Evolutionary conservation across 2,797 vertebrate genomes (phyloP), one percentile per base, ranked within the genome.

Genomic region (Myiothlypis coronata): DNA sequence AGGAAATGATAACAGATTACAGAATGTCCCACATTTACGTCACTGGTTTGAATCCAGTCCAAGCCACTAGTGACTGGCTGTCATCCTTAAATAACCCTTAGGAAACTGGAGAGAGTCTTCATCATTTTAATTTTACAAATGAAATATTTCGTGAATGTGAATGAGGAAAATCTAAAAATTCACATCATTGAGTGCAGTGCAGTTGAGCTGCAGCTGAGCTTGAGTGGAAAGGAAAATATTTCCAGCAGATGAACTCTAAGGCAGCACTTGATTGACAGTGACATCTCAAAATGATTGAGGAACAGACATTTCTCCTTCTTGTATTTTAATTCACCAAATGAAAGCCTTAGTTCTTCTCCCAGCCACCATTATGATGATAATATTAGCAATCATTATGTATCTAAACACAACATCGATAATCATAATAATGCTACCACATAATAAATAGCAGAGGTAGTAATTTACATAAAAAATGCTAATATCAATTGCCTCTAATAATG

Each of bases 61-160:
- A 85, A 92, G 76, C 60, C 76, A 68, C 53, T 59, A 88, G 53
- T 83, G 69, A 78, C 92, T 82, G 82, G 76, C 72, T 74, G 21
- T 80, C 87, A 80, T 96, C 81, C 82, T 69, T 89, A 87, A 90
- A 82, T 72, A 81, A 69, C 41, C 80, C 43, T 59, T 61, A 41
- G 71, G 41, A 94, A 96, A 95, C 37, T 30, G 32, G 53, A 80
- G 71, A 93, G 23, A 59, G 39, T 92, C 68, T 79, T 92, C 94
- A 60, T 79, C 11, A 85, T 60, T 85, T 91, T 59, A 67, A 69
- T 78, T 86, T 83, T 82, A 39, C 34, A 90, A 83, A 81, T 78
- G 4, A 86, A 88, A 18, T 74, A 55, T 82, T 86, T 92, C 24
- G 64, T 68, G 30, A 85, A 70, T 63, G 15, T 20, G 13, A 83